A percentile compares a stretch with the other conserved stretches of the same genome.
Conservation (phyloP, 2,797 vertebrate genomes). For the Anolis apletophallus region DNA sequence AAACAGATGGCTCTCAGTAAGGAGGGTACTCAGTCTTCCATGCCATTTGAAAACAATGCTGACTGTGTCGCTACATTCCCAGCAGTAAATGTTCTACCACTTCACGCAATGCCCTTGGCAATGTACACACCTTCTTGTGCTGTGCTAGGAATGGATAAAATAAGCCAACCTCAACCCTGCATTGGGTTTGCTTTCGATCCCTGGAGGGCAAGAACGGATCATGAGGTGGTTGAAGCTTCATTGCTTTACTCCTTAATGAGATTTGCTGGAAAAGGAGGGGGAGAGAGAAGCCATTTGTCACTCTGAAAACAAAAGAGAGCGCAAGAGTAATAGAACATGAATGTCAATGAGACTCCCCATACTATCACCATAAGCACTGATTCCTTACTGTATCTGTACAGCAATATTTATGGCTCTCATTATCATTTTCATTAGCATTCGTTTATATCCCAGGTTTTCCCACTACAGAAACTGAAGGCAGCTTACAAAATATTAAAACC, state of each 20-base stretch:
- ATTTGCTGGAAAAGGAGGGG: slow-evolving; percentile 58
- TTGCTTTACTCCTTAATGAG: slow-evolving; percentile 66
- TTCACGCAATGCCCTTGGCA: slow-evolving; percentile 33
- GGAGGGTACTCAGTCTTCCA: slow-evolving; percentile 16
- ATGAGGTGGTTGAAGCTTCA: slow-evolving; percentile 51
- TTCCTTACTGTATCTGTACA: slow-evolving; percentile 55
- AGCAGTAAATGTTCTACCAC: neutral
- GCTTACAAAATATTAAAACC: too few relatives aligned
- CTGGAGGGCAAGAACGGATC: slow-evolving; percentile 52
- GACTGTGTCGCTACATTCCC: slow-evolving; percentile 46
- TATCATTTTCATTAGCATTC: too few relatives aligned
- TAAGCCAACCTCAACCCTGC: slow-evolving; percentile 52
- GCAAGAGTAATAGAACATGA: slow-evolving; percentile 61
- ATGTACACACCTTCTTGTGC: slow-evolving; percentile 17
- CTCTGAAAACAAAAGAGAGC: slow-evolving; percentile 68
- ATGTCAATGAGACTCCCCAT: slow-evolving; percentile 67
- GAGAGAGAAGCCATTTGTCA: slow-evolving; percentile 67
- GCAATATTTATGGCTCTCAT: slow-evolving; percentile 9
- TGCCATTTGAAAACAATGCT: slow-evolving; percentile 49
- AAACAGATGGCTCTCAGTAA: neutral
- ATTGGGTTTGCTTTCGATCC: slow-evolving; percentile 58
- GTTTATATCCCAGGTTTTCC: too few relatives aligned
- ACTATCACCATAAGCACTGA: slow-evolving; percentile 33
- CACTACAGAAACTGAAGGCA: too few relatives aligned
- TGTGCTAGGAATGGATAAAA: slow-evolving; percentile 42